phyloP scores from a whole-genome alignment of 2,113 vertebrate species.

The Danionella cerebrum region DNA sequence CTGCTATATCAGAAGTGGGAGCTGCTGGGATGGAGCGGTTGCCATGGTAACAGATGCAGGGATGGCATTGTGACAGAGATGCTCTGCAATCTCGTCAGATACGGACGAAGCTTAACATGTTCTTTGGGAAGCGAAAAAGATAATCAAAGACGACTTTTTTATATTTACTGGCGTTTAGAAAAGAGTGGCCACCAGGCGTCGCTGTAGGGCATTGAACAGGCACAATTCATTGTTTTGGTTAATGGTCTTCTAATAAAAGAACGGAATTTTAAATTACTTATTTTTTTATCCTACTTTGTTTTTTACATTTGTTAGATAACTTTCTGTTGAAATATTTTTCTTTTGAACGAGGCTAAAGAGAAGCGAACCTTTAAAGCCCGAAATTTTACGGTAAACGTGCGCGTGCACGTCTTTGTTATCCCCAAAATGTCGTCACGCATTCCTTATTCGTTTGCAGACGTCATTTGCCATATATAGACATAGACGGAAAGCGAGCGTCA shows the following conservation, averaged over 20 bases:
- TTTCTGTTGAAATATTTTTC: no score
- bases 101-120: neutral
- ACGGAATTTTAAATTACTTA: no score
- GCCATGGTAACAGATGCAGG: constrained; percentile 10
- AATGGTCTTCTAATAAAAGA: no score
- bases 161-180: neutral
- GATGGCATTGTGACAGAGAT: neutral
- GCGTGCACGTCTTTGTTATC: neutral
- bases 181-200: neutral
- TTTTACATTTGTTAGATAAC: no score
- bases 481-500: constrained; percentile 1
- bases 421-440: constrained; percentile 23
- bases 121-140: no score
- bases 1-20: neutral
- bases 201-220: no score
- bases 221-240: no score
- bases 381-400: constrained; percentile 21
- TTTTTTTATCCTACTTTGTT: no score
- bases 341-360: no score
- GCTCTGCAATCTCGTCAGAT: neutral
- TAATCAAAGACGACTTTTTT: no score
- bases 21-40: constrained; percentile 5
- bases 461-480: constrained; percentile 35
- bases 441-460: constrained; percentile 15
- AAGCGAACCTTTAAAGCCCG: neutral